Evolutionary conservation across 2,888 invertebrate species (phyloP).

Genomic region (Hartigia nigra): DNA sequence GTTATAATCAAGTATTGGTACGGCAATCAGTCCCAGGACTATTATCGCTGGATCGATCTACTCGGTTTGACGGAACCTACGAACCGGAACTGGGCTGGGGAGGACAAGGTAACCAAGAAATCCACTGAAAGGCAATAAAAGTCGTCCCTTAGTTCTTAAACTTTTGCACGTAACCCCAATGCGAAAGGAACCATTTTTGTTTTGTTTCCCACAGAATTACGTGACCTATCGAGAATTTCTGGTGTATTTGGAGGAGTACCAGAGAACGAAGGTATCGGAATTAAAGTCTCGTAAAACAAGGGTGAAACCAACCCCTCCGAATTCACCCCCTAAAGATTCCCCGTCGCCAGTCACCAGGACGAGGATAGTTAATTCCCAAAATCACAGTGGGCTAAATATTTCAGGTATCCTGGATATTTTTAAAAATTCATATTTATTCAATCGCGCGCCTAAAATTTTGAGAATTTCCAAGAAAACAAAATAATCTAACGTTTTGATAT

Average conservation of each 20-base stretch:
- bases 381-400: conserved; percentile 11
- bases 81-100: conserved; percentile 79
- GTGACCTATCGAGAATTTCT: conserved; percentile 78
- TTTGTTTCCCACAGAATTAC: conserved; percentile 68
- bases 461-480: background rate
- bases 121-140: background rate
- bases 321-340: conserved; percentile 41
- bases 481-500: background rate
- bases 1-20: conserved; percentile 85
- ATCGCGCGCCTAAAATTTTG: background rate
- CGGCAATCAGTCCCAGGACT: conserved; percentile 77
- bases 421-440: conserved; percentile 22
- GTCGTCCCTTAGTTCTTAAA: background rate
- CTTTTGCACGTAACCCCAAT: background rate
- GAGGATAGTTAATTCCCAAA: conserved; percentile 25
- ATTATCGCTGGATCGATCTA: conserved; percentile 77
- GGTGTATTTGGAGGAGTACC: conserved; percentile 74
- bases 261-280: conserved; percentile 66
- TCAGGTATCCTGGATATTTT: conserved; percentile 16
- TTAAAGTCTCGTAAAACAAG: conserved; percentile 56
- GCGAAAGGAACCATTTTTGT: background rate
- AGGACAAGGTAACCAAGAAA: conserved; percentile 64
- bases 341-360: conserved; percentile 22
- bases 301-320: conserved; percentile 39
- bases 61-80: conserved; percentile 77